A percentile compares a stretch with the other conserved stretches of the same genome.
Conservation (phyloP, 2,797 vertebrate genomes). For the Parambassis ranga region DNA sequence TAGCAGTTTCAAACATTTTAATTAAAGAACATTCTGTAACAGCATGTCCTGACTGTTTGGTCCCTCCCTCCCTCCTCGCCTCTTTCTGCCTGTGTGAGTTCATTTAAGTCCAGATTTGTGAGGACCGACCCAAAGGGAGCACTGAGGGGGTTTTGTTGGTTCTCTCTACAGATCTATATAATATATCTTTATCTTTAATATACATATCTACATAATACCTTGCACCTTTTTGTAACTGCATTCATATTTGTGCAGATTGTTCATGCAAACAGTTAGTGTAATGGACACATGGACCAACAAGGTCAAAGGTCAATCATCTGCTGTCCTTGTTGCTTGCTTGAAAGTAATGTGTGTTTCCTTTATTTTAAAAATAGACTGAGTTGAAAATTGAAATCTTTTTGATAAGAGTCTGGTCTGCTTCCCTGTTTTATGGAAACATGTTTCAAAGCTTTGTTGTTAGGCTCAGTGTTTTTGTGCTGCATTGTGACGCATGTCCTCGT, state of each 20-base stretch:
- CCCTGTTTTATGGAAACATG: conserved; percentile 10
- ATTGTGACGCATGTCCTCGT: conserved; percentile 58
- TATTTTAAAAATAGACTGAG: no score
- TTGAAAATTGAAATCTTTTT: conserved; percentile 10
- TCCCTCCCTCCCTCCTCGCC: background rate
- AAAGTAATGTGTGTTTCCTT: no score
- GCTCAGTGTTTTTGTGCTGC: conserved; percentile 48
- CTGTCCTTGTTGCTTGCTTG: no score
- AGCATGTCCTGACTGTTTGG: background rate
- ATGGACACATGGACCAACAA: no score
- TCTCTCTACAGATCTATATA: fast-evolving
- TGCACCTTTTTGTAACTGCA: no score
- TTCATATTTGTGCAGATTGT: no score
- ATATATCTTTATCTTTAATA: no score
- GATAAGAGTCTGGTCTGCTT: background rate
- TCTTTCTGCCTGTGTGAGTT: background rate
- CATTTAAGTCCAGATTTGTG: background rate
- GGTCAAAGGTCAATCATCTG: no score
- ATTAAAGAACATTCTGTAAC: conserved; percentile 15
- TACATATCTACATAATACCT: no score
- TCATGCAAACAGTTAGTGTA: no score
- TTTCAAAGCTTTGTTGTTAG: conserved; percentile 55
- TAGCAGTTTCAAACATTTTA: conserved; percentile 11
- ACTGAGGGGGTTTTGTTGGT: background rate
- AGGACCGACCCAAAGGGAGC: background rate